Conservation (phyloP, 2,113 vertebrate species). For the Emydura subglobosa region DNA sequence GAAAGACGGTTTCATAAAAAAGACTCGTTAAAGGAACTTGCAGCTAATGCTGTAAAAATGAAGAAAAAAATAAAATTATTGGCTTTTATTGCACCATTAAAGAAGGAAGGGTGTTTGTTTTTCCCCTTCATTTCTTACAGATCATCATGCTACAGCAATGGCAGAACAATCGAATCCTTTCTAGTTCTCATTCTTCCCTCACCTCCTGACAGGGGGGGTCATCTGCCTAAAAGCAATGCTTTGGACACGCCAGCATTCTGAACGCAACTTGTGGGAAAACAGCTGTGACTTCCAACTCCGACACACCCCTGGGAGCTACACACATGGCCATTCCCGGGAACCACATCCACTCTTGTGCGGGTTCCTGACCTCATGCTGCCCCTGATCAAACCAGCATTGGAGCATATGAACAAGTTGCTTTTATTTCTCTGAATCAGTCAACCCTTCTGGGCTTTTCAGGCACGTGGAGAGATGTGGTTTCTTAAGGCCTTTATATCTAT, state of each 20-base stretch:
- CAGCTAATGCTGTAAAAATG: constrained; percentile 61
- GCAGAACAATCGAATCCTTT: background rate
- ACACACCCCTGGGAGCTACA: background rate
- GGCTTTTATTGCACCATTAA: constrained; percentile 25
- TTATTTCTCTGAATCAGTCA: background rate
- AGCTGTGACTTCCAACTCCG: background rate
- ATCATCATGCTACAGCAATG: background rate
- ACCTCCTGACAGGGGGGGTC: background rate
- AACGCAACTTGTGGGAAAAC: rapidly evolving
- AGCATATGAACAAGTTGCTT: rapidly evolving
- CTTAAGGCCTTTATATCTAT: background rate
- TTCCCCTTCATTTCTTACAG: background rate
- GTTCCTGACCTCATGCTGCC: background rate
- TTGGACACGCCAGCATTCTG: background rate
- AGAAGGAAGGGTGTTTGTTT: background rate
- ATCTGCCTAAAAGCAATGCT: background rate
- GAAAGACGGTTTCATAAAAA: constrained; percentile 66
- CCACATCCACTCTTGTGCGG: rapidly evolving
- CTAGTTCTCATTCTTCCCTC: background rate
- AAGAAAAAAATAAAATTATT: constrained; percentile 57
- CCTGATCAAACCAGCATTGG: rapidly evolving
- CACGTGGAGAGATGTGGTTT: background rate
- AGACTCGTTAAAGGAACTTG: constrained; percentile 67
- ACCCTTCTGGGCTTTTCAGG: background rate
- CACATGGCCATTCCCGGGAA: rapidly evolving